These are phyloP conservation scores for Drosophila burlai DNA, from an alignment of 1,140 invertebrate genomes.

Conservation along the genomic window DNA sequence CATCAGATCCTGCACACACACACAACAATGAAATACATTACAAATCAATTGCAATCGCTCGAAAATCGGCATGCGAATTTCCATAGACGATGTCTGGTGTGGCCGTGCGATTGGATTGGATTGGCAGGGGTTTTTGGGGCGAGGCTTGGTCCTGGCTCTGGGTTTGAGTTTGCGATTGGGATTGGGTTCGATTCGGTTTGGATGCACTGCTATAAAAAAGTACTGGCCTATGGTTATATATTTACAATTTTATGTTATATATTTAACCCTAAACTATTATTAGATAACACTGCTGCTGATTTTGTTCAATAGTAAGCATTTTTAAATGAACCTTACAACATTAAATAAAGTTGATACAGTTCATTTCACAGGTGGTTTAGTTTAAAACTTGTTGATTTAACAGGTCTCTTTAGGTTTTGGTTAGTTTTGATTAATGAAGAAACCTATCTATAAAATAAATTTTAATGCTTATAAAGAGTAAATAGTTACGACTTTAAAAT, in stretches of 20 bases:
- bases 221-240: not conserved
- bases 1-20: constrained; percentile 32
- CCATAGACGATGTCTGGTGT: constrained; percentile 78
- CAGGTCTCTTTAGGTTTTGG: not conserved
- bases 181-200: constrained; percentile 26
- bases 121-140: constrained; percentile 41
- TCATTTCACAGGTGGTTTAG: not conserved
- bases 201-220: constrained; percentile 26
- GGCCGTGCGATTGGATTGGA: constrained; percentile 49
- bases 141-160: constrained; percentile 1
- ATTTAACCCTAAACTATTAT: not conserved
- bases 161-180: constrained; percentile 13
- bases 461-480: no score
- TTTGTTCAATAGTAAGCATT: not conserved
- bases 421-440: not conserved
- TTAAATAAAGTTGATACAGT: not conserved
- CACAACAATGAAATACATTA: constrained; percentile 82
- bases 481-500: no score
- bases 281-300: not conserved
- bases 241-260: no score
- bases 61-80: constrained; percentile 82
- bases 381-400: constrained; percentile 4
- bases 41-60: constrained; percentile 83
- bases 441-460: not conserved
- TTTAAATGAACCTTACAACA: no score